Base-by-base conservation (phyloP, 1,140 invertebrate species). In the Akabosia matsudoensis region DNA sequence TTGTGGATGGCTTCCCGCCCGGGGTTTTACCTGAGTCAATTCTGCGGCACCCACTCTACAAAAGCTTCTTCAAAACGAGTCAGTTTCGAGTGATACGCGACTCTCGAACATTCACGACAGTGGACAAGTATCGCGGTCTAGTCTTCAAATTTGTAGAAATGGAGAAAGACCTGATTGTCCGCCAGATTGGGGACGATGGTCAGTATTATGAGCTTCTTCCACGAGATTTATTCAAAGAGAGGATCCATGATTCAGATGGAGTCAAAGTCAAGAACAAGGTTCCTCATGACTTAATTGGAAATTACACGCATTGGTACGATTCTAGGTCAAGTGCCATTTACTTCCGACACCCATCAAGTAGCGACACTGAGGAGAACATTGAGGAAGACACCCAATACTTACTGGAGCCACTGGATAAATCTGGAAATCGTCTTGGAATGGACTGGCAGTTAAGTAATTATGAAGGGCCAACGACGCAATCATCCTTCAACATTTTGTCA, bases 221-320 rank as follows among this genome's bases (percentile, higher is more conserved):
- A 7, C 24, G 24, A 4, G 10, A 31, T 10, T 30, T 30, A 10
- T 31, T 67, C 31, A 30, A 67, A 7, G 61, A 67, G 3, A 45
- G n/a, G n/a, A n/a, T n/a, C n/a, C n/a, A n/a, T n/a, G n/a, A n/a
- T n/a, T n/a, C n/a, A n/a, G n/a, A n/a, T n/a, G n/a, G n/a, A n/a
- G n/a, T n/a, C n/a, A n/a, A n/a, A n/a, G n/a, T n/a, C n/a, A n/a
- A n/a, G n/a, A n/a, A n/a, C n/a, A 7, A 31, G 14, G 3, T 67
- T 7, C 28, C 61, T 2, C 61, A 28, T 30, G 24, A 67, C 28
- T 31, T 67, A 4, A 30, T 67, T 7, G 13, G 31, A 2, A 31
- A 67, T 31, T 67, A 67, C 61, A 67, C 61, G 10, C 61, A 67
- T 30, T 67, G 61, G 61, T 4, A 10, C n/a, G 3, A 67, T 67